Conservation (phyloP, 2,888 invertebrate genomes). For the Cotesia congregata region DNA sequence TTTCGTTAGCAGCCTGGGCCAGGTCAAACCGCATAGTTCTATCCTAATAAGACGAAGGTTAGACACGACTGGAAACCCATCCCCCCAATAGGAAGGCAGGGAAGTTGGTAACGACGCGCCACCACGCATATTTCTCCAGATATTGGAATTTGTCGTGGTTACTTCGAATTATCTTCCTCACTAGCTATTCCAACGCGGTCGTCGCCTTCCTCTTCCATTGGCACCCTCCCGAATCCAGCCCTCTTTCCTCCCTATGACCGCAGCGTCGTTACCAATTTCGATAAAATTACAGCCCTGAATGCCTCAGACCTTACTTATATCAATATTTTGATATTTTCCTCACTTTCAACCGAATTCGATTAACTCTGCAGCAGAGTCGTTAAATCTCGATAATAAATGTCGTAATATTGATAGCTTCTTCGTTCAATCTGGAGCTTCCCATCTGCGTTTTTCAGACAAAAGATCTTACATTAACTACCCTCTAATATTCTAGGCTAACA, state of each 20-base stretch:
- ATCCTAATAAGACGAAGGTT: conserved; percentile 64
- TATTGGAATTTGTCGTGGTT: conserved; percentile 70
- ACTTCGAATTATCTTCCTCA: conserved; percentile 68
- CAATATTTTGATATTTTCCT: conserved; percentile 7
- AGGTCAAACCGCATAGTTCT: conserved; percentile 31
- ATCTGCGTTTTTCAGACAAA: too few species aligned
- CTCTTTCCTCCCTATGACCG: conserved; percentile 40
- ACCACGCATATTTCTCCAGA: conserved; percentile 67
- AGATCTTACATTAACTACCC: too few species aligned
- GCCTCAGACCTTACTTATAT: conserved; percentile 15
- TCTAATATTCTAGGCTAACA: too few species aligned
- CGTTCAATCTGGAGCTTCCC: too few species aligned
- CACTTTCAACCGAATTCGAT: background rate
- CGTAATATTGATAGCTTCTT: background rate
- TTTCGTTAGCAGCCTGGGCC: background rate
- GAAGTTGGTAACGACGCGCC: conserved; percentile 63
- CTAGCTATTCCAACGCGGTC: conserved; percentile 60
- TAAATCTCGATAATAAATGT: background rate
- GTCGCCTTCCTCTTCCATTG: conserved; percentile 49
- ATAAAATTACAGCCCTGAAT: conserved; percentile 41
- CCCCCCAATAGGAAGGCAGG: conserved; percentile 58
- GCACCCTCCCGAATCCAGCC: conserved; percentile 24
- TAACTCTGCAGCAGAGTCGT: background rate
- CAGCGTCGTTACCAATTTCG: conserved; percentile 46
- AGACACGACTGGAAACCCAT: conserved; percentile 54